Evolutionary conservation across 2,888 invertebrate species (phyloP), one percentile per base, ranked within the genome.

Genomic region (Autographa gamma): DNA sequence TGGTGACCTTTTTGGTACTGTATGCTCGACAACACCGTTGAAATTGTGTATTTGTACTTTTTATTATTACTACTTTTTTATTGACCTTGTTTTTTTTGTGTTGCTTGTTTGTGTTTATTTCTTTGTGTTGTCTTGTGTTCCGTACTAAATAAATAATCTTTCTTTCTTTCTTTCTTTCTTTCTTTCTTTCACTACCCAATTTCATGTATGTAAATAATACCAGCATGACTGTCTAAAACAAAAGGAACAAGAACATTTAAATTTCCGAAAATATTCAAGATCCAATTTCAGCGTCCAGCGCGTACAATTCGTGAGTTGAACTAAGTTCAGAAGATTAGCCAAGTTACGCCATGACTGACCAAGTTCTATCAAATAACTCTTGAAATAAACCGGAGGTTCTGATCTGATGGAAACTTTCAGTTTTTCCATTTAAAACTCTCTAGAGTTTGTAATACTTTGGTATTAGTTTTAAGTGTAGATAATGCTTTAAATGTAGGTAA

Each of bases 271-370:
- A 66, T 66, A 16, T 4, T 63, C 18, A 0, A 52, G 58, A 66
- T 63, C n/a, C 48, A 71, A 65, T 74, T 77, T 68, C 9, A 70
- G 31, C 19, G 16, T 54, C 34, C 14, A 38, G 13, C 9, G 34
- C 9, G 14, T 60, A 38, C 56, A 58, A 38, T 41, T 60, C 18
- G 61, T 60, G 61, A 70, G 60, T 67, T 67, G 3, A 11, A 43
- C 59, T 64, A 65, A 72, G 69, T 76, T 65, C 56, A 54, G 52
- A 58, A 69, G 77, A 76, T 78, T 73, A 80, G 60, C 66, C 64
- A 76, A 80, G 72, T 76, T 63, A 63, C 52, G 48, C 31, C 62
- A 13, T 43, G 60, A 63, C 68, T 34, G 19, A 34, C 63, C n/a
- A 58, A 80, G 41, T 76, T 68, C 18, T 54, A 19, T 5, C 34